Conservation (phyloP, 2,888 invertebrate species). For the Iselma pallidipennis region DNA sequence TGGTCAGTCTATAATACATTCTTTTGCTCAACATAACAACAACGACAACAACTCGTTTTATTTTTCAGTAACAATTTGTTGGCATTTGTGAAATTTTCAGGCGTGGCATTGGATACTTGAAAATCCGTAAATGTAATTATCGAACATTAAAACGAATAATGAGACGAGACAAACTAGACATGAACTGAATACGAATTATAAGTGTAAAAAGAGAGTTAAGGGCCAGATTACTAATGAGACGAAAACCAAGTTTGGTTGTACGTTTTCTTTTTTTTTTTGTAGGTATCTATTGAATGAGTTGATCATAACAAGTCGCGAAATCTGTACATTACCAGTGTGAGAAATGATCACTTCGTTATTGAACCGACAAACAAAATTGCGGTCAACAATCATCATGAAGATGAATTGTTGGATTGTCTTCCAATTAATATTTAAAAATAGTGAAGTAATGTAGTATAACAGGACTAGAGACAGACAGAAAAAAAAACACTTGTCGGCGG, state of each 20-base stretch:
- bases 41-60: neutral
- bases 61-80: neutral
- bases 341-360: too few species aligned
- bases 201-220: neutral
- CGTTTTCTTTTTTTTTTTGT: neutral
- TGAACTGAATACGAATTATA: slow-evolving; percentile 1
- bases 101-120: neutral
- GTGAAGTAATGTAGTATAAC: neutral
- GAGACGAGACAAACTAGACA: neutral
- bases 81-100: slow-evolving; percentile 1
- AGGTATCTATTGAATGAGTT: too few species aligned
- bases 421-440: neutral
- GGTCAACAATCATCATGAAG: neutral
- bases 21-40: neutral
- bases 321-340: too few species aligned
- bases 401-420: neutral
- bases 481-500: neutral
- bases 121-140: neutral
- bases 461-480: neutral
- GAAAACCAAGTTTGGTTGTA: neutral
- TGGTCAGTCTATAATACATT: neutral
- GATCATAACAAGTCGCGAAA: too few species aligned
- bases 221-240: neutral
- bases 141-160: neutral
- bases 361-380: too few species aligned